A percentile compares a stretch with the other conserved stretches of the same genome.
Conservation (phyloP, 2,113 vertebrate species). For the Dermatemys mawii region DNA sequence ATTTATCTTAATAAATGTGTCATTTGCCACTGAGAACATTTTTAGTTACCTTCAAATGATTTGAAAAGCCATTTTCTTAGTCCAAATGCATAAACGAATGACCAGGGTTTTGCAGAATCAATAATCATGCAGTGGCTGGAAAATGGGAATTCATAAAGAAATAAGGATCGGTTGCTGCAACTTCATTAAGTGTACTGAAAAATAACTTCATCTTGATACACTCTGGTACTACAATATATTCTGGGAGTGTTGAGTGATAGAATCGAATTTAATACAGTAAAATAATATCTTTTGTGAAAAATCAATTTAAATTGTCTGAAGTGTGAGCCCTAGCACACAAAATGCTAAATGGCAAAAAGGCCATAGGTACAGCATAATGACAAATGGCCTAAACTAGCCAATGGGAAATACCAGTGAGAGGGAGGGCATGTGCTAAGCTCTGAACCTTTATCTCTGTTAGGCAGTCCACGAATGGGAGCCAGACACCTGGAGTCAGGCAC, state of each 20-base stretch:
- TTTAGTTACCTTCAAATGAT: constrained; percentile 16
- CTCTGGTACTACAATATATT: neutral
- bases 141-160: constrained; percentile 31
- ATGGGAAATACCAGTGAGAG: neutral
- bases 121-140: constrained; percentile 14
- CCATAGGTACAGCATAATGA: neutral
- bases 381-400: neutral
- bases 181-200: constrained; percentile 24
- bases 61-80: constrained; percentile 43
- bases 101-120: neutral
- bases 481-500: too few species aligned
- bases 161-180: constrained; percentile 18
- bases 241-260: neutral
- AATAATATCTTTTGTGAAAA: neutral
- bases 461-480: too few species aligned
- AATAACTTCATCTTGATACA: neutral
- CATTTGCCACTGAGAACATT: constrained; percentile 7
- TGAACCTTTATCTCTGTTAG: too few species aligned
- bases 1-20: constrained; percentile 45
- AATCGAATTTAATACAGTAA: neutral
- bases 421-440: too few species aligned
- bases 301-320: neutral
- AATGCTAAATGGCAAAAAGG: neutral
- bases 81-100: neutral
- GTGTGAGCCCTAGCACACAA: neutral